Conservation (phyloP, 2,113 vertebrate genomes). For the Crotalus horridus region DNA sequence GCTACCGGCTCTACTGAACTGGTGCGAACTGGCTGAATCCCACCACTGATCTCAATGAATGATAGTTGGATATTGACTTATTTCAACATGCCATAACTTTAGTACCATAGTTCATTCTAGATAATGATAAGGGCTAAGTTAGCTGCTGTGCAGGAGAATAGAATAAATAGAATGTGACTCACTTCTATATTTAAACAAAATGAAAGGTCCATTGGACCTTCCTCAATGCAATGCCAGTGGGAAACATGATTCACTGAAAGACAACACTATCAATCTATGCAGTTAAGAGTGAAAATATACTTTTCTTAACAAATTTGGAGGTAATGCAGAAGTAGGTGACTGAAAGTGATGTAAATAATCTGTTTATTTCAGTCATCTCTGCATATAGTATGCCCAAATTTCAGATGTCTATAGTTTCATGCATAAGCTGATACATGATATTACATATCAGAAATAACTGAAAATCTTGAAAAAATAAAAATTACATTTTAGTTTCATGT, state of each 20-base stretch:
- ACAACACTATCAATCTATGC: neutral
- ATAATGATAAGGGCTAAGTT: neutral
- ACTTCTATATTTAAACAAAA: neutral
- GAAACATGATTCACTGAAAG: neutral
- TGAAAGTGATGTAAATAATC: neutral
- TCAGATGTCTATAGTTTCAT: neutral
- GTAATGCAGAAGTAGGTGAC: neutral
- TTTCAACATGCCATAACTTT: neutral
- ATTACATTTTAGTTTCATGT: neutral
- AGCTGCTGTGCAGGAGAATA: neutral
- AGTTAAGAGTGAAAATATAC: neutral
- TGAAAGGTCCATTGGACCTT: neutral
- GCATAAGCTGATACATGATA: neutral
- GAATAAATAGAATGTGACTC: neutral
- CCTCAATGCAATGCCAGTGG: neutral
- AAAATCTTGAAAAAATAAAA: neutral
- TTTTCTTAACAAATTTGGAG: neutral
- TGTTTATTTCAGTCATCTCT: neutral
- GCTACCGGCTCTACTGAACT: no score
- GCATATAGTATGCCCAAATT: neutral
- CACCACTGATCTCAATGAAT: neutral
- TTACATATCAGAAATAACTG: neutral
- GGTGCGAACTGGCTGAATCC: no score
- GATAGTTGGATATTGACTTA: neutral
- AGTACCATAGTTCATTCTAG: neutral